Conservation (phyloP, 1,140 invertebrate genomes). For the Drosophila auraria region DNA sequence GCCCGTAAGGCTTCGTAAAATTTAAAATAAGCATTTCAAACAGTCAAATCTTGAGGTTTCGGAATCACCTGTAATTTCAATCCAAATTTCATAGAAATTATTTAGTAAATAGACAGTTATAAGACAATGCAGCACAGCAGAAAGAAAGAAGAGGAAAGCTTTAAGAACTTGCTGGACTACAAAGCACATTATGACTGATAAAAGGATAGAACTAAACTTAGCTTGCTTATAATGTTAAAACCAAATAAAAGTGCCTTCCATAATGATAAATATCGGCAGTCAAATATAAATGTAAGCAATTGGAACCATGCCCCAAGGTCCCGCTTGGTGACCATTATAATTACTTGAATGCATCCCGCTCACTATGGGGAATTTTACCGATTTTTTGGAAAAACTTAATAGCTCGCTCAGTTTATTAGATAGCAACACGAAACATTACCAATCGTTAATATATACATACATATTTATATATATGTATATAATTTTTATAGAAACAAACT, state of each 20-base stretch:
- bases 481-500: too few relatives aligned
- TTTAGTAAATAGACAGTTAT: too few relatives aligned
- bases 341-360: not conserved
- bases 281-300: slow-evolving; percentile 5
- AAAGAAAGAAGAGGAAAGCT: not conserved
- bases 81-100: not conserved
- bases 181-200: not conserved
- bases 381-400: too few relatives aligned
- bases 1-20: not conserved
- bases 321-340: not conserved
- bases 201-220: too few relatives aligned
- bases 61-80: not conserved
- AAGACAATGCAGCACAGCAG: not conserved
- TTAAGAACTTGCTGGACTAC: not conserved
- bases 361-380: too few relatives aligned
- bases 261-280: slow-evolving; percentile 1
- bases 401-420: too few relatives aligned
- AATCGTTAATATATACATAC: too few relatives aligned
- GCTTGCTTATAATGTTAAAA: not conserved
- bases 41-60: not conserved
- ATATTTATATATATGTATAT: too few relatives aligned
- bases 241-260: not conserved
- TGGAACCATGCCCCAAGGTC: not conserved
- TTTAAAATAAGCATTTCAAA: not conserved
- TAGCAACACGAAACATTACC: too few relatives aligned